Conservation (phyloP, 2,888 invertebrate genomes). For the Euproctis similis region DNA sequence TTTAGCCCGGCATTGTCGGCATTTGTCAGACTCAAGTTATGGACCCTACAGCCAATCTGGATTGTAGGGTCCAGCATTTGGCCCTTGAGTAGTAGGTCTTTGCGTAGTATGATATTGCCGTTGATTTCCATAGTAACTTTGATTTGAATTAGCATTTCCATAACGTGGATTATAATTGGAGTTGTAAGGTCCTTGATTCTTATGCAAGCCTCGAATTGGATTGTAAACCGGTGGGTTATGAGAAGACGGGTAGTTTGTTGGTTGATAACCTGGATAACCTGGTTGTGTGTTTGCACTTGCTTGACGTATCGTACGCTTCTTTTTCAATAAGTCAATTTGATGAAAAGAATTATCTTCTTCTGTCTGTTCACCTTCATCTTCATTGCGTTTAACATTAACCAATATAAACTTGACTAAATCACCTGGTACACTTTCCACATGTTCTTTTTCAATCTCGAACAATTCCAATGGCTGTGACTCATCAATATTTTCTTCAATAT, state of each 20-base stretch:
- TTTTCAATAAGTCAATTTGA: no score
- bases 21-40: no score
- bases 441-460: conserved; percentile 4
- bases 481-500: conserved; percentile 5
- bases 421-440: conserved; percentile 9
- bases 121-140: conserved; percentile 1
- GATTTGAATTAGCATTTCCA: background rate
- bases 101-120: background rate
- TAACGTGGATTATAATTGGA: background rate
- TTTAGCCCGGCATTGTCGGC: conserved; percentile 1
- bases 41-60: no score
- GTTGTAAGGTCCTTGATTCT: background rate
- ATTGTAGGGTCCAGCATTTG: background rate
- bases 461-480: conserved; percentile 3
- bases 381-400: background rate
- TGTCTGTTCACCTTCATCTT: conserved; percentile 6
- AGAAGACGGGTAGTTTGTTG: background rate
- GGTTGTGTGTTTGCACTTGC: conserved; percentile 7
- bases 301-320: conserved; percentile 29
- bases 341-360: no score
- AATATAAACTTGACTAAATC: background rate
- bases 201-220: conserved; percentile 7
- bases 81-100: background rate
- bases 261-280: conserved; percentile 6
- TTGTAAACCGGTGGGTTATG: conserved; percentile 1